Evolutionary conservation across 2,797 vertebrate genomes (phyloP).

Genomic region (Phalanger gymnotis): DNA sequence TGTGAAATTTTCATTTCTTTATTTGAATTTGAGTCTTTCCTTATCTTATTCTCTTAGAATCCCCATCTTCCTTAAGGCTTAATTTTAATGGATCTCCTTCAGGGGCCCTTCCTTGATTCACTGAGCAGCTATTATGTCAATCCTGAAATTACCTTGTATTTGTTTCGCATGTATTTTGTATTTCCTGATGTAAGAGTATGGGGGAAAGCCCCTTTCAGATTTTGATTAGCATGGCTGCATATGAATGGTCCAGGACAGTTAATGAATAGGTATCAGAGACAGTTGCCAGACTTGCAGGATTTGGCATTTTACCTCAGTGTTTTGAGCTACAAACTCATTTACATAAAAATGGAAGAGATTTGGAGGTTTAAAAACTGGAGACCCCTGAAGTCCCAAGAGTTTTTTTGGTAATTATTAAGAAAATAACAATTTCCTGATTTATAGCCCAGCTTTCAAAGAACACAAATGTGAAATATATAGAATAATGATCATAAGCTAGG

Average conservation of each 20-base stretch:
- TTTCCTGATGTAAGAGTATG: background rate
- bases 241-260: background rate
- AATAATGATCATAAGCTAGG: background rate
- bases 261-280: background rate
- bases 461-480: background rate
- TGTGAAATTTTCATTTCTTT: background rate
- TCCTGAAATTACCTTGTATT: background rate
- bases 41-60: background rate
- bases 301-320: background rate
- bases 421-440: background rate
- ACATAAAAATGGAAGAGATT: background rate
- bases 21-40: background rate
- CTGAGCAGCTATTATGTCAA: background rate
- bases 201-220: background rate
- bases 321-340: background rate
- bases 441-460: background rate
- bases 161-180: background rate
- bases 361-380: background rate
- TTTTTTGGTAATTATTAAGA: background rate
- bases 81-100: background rate
- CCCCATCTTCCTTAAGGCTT: background rate
- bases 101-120: background rate
- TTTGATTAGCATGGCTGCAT: background rate
- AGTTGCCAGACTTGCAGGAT: background rate
- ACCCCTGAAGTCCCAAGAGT: background rate